Evolutionary conservation across 2,888 invertebrate genomes (phyloP).

Genomic region (Cheilosia urbana): DNA sequence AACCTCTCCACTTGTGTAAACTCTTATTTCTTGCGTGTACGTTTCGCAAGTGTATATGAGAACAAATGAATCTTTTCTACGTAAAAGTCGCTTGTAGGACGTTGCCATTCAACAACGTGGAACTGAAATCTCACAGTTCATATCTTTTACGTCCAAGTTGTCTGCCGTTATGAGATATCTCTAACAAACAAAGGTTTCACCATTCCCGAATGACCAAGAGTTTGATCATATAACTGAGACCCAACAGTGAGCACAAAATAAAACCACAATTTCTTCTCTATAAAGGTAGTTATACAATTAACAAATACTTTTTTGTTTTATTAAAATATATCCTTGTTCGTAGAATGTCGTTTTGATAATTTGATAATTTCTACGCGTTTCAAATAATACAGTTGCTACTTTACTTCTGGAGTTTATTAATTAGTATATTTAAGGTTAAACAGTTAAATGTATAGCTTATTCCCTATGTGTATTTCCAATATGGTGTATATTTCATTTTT

Average conservation of each 20-base stretch:
- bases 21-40: too few species aligned
- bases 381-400: constrained; percentile 44
- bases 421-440: constrained; percentile 42
- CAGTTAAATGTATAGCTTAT: constrained; percentile 56
- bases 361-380: constrained; percentile 5
- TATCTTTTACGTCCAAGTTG: too few species aligned
- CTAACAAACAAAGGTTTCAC: too few species aligned
- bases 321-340: constrained; percentile 63
- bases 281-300: constrained; percentile 38
- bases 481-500: constrained; percentile 56
- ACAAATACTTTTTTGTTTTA: constrained; percentile 69
- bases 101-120: too few species aligned
- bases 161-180: too few species aligned
- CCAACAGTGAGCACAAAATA: not conserved
- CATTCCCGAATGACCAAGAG: too few species aligned
- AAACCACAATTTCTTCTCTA: constrained; percentile 19
- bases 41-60: too few species aligned
- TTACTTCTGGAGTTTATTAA: constrained; percentile 17
- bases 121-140: too few species aligned
- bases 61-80: too few species aligned
- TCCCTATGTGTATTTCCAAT: constrained; percentile 47
- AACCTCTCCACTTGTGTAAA: too few species aligned
- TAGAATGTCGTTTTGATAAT: constrained; percentile 39
- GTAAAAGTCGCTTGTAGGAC: too few species aligned
- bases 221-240: too few species aligned